These are phyloP conservation scores for Yponomeuta sedellus DNA, from an alignment of 2,888 invertebrate genomes.

Conservation along the genomic window DNA sequence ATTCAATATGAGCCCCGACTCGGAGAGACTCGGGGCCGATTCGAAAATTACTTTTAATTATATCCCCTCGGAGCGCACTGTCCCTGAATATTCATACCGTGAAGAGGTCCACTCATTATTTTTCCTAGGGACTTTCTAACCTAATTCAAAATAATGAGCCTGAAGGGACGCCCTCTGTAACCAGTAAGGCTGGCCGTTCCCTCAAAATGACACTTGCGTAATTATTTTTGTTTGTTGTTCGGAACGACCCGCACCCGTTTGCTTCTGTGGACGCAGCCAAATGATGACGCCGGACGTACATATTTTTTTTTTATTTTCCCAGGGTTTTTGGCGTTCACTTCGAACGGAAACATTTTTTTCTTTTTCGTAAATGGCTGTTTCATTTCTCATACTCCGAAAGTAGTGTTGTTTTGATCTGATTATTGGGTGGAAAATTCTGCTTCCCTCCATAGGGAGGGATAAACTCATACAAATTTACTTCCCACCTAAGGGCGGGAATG, in stretches of 20 bases:
- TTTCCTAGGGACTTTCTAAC: slow-evolving; percentile 50
- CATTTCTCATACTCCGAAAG: no score
- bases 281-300: background rate
- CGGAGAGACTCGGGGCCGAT: slow-evolving; percentile 29
- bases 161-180: slow-evolving; percentile 40
- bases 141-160: slow-evolving; percentile 61
- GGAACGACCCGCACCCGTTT: background rate
- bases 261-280: background rate
- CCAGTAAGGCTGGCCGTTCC: slow-evolving; percentile 23
- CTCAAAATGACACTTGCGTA: slow-evolving; percentile 8
- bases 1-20: slow-evolving; percentile 26
- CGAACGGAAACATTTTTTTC: no score
- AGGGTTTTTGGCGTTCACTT: no score
- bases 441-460: no score
- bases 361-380: no score
- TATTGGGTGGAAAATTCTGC: no score
- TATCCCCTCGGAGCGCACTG: slow-evolving; percentile 32
- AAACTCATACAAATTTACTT: no score
- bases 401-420: no score
- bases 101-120: slow-evolving; percentile 50
- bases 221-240: slow-evolving; percentile 12
- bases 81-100: slow-evolving; percentile 57
- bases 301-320: background rate
- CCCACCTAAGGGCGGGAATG: no score
- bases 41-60: slow-evolving; percentile 63